Evolutionary conservation across 2,888 invertebrate genomes (phyloP).

Genomic region (Eremobia ochroleuca): DNA sequence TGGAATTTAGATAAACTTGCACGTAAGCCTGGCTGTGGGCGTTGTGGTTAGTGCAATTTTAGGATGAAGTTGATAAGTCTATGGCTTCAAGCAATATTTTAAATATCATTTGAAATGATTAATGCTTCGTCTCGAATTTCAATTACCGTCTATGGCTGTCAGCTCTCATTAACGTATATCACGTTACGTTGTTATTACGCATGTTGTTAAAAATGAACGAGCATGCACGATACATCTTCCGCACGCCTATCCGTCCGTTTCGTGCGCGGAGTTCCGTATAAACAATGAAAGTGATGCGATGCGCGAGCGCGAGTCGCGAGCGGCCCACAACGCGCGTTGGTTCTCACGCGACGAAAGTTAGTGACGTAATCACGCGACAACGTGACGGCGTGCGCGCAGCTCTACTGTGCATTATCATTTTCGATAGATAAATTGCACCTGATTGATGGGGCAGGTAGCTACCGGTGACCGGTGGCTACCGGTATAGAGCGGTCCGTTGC

Average conservation of each 20-base stretch:
- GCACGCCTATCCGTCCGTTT: slow-evolving; percentile 59
- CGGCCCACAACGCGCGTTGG: slow-evolving; percentile 75
- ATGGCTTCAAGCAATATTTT: slow-evolving; percentile 9
- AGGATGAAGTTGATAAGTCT: slow-evolving; percentile 11
- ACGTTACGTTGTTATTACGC: slow-evolving; percentile 43
- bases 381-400: slow-evolving; percentile 49
- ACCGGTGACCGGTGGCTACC: slow-evolving; percentile 23
- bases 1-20: slow-evolving; percentile 54
- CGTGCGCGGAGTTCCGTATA: slow-evolving; percentile 74
- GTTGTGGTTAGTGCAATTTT: slow-evolving; percentile 39
- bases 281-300: slow-evolving; percentile 86
- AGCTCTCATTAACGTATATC: slow-evolving; percentile 34
- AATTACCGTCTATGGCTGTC: slow-evolving; percentile 16
- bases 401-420: slow-evolving; percentile 53
- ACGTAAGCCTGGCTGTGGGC: slow-evolving; percentile 34
- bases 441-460: slow-evolving; percentile 35
- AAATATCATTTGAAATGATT: slow-evolving; percentile 14
- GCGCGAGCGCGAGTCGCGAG: slow-evolving; percentile 71
- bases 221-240: slow-evolving; percentile 61
- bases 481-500: background rate
- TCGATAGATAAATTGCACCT: slow-evolving; percentile 54
- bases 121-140: background rate
- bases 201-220: slow-evolving; percentile 51
- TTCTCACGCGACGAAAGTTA: slow-evolving; percentile 88
- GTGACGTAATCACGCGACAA: slow-evolving; percentile 81